Base-by-base conservation (phyloP, 1,140 invertebrate species). In the Dendroctonus valens region DNA sequence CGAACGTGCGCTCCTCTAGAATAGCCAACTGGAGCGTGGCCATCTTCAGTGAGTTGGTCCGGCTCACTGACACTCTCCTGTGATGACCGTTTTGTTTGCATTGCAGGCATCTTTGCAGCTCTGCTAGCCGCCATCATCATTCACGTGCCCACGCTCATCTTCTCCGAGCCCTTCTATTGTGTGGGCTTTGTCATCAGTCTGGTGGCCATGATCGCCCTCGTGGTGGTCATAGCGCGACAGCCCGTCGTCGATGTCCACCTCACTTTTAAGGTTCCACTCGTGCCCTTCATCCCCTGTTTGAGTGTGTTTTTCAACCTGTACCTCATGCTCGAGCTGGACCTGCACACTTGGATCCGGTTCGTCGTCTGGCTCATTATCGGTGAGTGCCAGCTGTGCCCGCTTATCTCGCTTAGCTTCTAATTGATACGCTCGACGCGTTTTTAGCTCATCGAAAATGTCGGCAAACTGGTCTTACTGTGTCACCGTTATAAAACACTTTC, bases 271-370 rank as follows among this genome's bases (percentile, higher is more conserved):
- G 90, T 90, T 15, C 91, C 91, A n/a, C 79, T 91, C 42, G 90
- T 93, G 7, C 92, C 92, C 8, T 84, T 89, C 76, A 75, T 94
- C 60, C 91, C 92, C 0, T 84, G 85, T 4, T 65, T 91, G 7
- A 92, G 89, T 72, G 88, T 93, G 67, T 81, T 92, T 37, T 85
- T 91, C 68, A 94, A 94, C 78, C 84, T 92, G 57, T 90, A 90
- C 72, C 80, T 94, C 7, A 93, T 93, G 90, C 77, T 91, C 58
- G 88, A 89, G 71, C 81, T 94, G 39, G 87, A 89, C 72, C 75
- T 80, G 14, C 78, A 84, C 51, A 94, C 92, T 0, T 94, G 92
- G 92, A 79, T 92, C 39, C 81, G 91, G 49, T 90, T 94, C 73
- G 82, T 76, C 37, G 84, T 92, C 38, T 94, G 92, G 91, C 85